Percentiles rank a stretch among this genome's conserved stretches.
phyloP scores from a whole-genome alignment of 2,113 vertebrate genomes.

The Dromas ardeola region DNA sequence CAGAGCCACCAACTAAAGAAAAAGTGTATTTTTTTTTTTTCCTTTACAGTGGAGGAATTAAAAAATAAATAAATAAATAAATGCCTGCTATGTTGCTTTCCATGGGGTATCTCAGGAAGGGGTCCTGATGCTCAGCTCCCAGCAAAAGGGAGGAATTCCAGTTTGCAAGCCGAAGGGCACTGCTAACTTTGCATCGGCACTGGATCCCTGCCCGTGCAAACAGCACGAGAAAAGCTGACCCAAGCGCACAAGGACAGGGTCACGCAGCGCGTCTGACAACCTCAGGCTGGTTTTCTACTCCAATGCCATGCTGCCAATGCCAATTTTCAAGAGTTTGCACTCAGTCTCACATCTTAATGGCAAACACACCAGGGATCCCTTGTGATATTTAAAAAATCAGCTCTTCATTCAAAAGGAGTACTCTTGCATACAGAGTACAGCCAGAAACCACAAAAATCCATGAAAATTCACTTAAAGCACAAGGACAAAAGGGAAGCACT shows the following conservation, averaged over 20 bases:
- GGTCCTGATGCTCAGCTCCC: background rate
- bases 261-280: background rate
- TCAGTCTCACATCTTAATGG: background rate
- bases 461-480: background rate
- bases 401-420: background rate
- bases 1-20: background rate
- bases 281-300: background rate
- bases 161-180: background rate
- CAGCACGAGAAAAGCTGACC: background rate
- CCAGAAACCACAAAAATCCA: background rate
- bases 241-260: background rate
- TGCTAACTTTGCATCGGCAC: background rate
- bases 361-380: background rate
- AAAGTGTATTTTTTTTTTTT: background rate
- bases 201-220: accelerated
- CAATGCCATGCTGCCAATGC: accelerated
- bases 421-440: background rate
- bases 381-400: background rate
- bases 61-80: background rate
- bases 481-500: constrained; percentile 19
- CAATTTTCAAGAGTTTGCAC: background rate
- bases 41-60: background rate
- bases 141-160: background rate
- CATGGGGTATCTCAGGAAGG: background rate
- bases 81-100: background rate